These are phyloP conservation scores for Tipula unca DNA, from an alignment of 2,888 invertebrate species.

Conservation along the genomic window DNA sequence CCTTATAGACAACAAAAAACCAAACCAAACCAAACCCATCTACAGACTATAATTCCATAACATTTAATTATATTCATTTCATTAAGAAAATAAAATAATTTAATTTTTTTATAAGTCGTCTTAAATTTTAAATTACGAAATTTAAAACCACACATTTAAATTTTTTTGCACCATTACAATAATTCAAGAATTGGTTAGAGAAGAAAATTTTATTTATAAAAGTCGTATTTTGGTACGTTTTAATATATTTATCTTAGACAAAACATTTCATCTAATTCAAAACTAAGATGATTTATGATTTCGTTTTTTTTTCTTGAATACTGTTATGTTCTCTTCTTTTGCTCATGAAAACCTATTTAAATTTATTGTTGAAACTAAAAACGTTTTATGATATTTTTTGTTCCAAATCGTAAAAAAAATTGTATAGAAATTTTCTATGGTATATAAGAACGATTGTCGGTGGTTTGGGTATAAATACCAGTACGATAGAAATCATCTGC, in stretches of 20 bases:
- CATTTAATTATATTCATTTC: neutral
- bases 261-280: neutral
- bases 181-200: neutral
- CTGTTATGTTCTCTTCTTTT: neutral
- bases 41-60: neutral
- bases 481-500: neutral
- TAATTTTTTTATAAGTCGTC: neutral
- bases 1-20: neutral
- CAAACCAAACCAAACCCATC: neutral
- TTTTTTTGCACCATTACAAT: neutral
- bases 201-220: neutral
- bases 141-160: neutral
- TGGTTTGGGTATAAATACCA: neutral
- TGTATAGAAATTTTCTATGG: neutral
- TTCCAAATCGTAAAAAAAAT: neutral
- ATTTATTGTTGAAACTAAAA: neutral
- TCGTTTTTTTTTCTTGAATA: neutral
- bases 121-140: neutral
- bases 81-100: neutral
- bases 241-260: neutral
- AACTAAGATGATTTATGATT: conserved; percentile 8
- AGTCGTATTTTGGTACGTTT: neutral
- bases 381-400: neutral
- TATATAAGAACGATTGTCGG: neutral
- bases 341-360: neutral